Evolutionary conservation across 2,113 vertebrate genomes (phyloP).

Genomic region (Symphodus melops): DNA sequence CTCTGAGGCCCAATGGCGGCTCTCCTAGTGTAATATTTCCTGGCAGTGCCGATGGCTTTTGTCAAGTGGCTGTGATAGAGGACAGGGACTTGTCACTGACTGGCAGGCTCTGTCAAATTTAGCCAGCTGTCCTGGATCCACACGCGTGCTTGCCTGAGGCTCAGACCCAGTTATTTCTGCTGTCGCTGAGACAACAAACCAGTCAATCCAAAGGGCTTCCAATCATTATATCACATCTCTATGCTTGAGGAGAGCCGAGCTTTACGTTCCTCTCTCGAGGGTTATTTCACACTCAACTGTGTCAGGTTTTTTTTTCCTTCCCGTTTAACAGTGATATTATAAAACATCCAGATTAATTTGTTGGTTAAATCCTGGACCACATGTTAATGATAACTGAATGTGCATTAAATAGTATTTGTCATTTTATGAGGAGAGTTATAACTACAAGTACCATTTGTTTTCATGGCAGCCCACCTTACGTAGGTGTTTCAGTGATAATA

Average conservation of each 20-base stretch:
- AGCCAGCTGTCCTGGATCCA: conserved; percentile 67
- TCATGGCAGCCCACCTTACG: background rate
- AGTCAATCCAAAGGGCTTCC: conserved; percentile 35
- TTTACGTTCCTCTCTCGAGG: no score
- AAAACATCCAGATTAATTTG: background rate
- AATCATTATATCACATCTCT: conserved; percentile 31
- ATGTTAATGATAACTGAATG: conserved; percentile 16
- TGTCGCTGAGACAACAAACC: conserved; percentile 40
- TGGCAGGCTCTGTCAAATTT: conserved; percentile 72
- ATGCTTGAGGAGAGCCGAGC: background rate
- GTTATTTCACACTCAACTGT: no score
- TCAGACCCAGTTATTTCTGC: conserved; percentile 54
- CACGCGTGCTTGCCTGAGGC: conserved; percentile 54
- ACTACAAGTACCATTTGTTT: background rate
- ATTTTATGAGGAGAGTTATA: background rate
- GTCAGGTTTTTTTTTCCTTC: no score
- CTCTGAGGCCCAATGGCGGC: conserved; percentile 24
- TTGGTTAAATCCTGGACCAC: background rate
- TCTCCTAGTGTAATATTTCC: conserved; percentile 33
- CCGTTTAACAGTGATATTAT: no score
- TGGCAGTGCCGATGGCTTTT: conserved; percentile 37
- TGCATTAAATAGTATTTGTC: background rate
- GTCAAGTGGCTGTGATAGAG: conserved; percentile 52
- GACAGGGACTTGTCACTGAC: conserved; percentile 58
- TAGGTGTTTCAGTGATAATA: conserved; percentile 2